phyloP scores from a whole-genome alignment of 2,797 vertebrate genomes.

The Poliocrania exsul region DNA sequence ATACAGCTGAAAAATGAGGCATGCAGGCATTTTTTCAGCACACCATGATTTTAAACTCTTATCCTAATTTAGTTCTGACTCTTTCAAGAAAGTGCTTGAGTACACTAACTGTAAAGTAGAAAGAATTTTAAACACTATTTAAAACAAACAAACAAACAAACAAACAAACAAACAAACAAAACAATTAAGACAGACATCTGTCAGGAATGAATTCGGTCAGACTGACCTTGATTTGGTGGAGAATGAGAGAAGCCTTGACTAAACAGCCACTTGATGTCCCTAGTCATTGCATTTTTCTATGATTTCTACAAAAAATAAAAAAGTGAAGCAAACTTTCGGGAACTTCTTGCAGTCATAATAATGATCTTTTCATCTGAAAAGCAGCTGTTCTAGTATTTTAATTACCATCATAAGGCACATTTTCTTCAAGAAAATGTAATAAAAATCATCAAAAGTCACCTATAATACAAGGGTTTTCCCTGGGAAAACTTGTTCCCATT shows the following conservation, averaged over 20 bases:
- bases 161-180: background rate
- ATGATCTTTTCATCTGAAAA: background rate
- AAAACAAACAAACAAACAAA: background rate
- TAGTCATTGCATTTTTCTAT: background rate
- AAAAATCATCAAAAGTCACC: slow-evolving; percentile 27
- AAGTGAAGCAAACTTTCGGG: background rate
- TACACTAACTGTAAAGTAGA: background rate
- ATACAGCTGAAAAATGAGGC: background rate
- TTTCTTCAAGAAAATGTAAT: slow-evolving; percentile 23
- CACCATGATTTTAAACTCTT: background rate
- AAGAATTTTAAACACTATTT: background rate
- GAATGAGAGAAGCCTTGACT: background rate
- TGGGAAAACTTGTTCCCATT: slow-evolving; percentile 38
- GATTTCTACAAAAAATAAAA: background rate
- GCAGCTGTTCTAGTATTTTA: slow-evolving; percentile 26
- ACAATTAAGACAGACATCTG: background rate
- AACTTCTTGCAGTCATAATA: background rate
- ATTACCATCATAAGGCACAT: slow-evolving; percentile 36
- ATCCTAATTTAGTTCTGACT: background rate
- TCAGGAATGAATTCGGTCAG: background rate
- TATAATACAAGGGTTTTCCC: slow-evolving; percentile 8
- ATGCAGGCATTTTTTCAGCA: background rate
- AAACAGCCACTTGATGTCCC: background rate
- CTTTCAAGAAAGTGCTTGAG: background rate
- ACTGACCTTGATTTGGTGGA: background rate